Base-by-base conservation (phyloP, 2,888 invertebrate species). In the Stramonita haemastoma region DNA sequence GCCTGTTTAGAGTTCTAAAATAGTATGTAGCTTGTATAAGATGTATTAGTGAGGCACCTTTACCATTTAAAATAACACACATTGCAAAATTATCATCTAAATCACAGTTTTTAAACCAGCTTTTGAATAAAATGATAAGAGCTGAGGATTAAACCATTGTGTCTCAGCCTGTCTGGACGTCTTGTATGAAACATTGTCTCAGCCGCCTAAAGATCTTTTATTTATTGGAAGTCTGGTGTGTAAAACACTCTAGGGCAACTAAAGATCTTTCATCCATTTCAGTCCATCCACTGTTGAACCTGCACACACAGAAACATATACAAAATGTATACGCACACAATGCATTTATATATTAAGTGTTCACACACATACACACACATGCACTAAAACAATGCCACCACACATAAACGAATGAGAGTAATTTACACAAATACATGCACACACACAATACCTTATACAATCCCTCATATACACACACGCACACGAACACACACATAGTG, bases 271-370 rank as follows among this genome's bases (percentile, higher is more conserved):
- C 32, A 95, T 87, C 94, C 94, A 95, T 87, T 93, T 93, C 86
- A 95, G 91, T n/a, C 95, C 95, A 90, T 94, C 94, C 36, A 91
- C 87, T 86, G 95, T 95, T n/a, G 93, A 91, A 15, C 93, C 94
- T 94, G 92, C 73, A 87, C 11, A 73, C 36, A 87, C 66, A 86
- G 8, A 29, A 15, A n/a, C n/a, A n/a, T n/a, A n/a, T n/a, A n/a
- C n/a, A n/a, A n/a, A n/a, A n/a, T n/a, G n/a, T n/a, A n/a, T 0
- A 32, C 34, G 32, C 32, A 46, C 77, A 66, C 36, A 70, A 5
- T 46, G 46, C 87, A 73, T 32, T 32, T 26, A 84, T 8, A 32
- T 77, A 32, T 17, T 13, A 29, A 5, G 32, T 17, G 32, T 60
- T 15, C 77, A 77, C 77, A 77, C 77, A 77, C 77, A 77, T 32